Base-by-base conservation (phyloP, 92 coral and sea anemone genomes). In the Isaurus tuberculatus region DNA sequence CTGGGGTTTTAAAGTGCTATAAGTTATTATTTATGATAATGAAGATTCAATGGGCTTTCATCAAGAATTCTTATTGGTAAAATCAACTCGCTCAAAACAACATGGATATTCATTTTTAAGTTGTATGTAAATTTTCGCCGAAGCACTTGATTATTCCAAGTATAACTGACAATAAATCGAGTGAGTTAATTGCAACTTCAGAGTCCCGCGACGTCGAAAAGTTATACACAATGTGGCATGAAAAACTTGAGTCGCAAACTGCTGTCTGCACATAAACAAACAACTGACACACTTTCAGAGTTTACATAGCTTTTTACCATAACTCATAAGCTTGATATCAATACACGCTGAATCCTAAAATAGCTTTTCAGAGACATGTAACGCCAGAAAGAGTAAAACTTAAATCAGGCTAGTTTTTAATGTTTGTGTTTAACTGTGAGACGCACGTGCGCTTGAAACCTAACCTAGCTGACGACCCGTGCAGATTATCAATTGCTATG, bases 81-180 rank as follows among this genome's bases (percentile, higher is more conserved):
- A 92, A 46, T 88, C 86, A 44, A 65, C 68, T 44, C 48, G 74
- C 51, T 42, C 27, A 28, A 63, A 72, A 74, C 63, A 89, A 80
- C 73, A 78, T 64, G 80, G 66, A 46, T 48, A 79, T 71, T 37
- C 46, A 63, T 49, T 73, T 28, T 26, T 63, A 63, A 63, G 69
- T 63, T 86, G 80, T 93, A 91, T 93, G 94, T 84, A 93, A 91
- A 91, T 91, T 88, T 81, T 70, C 2, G 84, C 16, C 16, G 49
- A 84, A 83, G 88, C 91, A 82, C 81, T 84, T 78, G 85, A 83
- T 91, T 91, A 85, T 88, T 86, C 84, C 77, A 79, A 37, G 78
- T 86, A 73, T 71, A 86, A 88, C 83, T 57, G 85, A 85, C 49
- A 82, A 53, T 72, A 78, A 90, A 79, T 63, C 81, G 66, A 51